Evolutionary conservation across 2,888 invertebrate species (phyloP).

Genomic region (Chorisops tibialis): DNA sequence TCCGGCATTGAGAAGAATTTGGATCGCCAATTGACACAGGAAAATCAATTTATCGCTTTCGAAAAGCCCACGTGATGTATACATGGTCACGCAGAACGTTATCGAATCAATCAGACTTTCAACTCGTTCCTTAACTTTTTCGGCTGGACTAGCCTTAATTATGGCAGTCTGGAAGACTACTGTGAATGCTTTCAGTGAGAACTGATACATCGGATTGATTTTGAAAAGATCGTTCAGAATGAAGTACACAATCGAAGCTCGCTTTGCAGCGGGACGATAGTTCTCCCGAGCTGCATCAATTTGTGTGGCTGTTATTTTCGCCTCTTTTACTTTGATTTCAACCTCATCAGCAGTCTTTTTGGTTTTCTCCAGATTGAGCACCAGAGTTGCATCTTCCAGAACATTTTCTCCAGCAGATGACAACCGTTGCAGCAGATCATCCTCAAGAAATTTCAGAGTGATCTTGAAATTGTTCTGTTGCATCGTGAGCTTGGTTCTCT

Average conservation of each 20-base stretch:
- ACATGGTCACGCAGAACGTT: conserved; percentile 80
- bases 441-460: conserved; percentile 85
- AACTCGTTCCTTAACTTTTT: conserved; percentile 70
- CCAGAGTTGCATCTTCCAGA: conserved; percentile 82
- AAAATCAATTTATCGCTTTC: conserved; percentile 90
- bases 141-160: conserved; percentile 62
- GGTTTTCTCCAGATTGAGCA: conserved; percentile 88
- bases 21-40: conserved; percentile 79
- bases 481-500: conserved; percentile 79
- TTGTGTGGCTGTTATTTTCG: conserved; percentile 77
- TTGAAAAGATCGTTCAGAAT: conserved; percentile 87
- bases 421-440: conserved; percentile 79
- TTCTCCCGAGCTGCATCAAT: conserved; percentile 89
- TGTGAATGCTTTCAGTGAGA: conserved; percentile 90
- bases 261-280: conserved; percentile 78
- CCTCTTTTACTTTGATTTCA: conserved; percentile 80
- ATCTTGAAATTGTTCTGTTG: conserved; percentile 95
- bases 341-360: conserved; percentile 91
- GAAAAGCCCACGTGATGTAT: conserved; percentile 86
- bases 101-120: conserved; percentile 79
- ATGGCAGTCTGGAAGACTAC: conserved; percentile 83
- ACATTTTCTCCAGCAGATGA: conserved; percentile 91
- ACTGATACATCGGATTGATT: conserved; percentile 94
- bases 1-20: conserved; percentile 58
- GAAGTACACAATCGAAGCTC: conserved; percentile 89